Evolutionary conservation across 2,888 invertebrate genomes (phyloP), one percentile per base, ranked within the genome.

Genomic region (Thymelicus lineola): DNA sequence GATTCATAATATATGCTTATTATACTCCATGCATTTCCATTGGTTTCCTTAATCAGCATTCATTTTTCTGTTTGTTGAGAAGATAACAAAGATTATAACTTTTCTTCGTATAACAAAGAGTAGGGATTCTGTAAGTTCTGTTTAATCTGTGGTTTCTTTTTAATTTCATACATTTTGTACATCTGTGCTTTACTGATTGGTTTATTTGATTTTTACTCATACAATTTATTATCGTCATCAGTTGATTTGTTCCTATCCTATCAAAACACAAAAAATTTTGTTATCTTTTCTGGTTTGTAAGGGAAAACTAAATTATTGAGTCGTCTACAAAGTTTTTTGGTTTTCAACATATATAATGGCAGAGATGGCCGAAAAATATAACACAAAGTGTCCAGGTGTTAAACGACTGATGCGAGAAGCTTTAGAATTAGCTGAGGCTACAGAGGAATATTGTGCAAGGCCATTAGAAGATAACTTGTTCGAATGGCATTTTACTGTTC

Each of bases 401-500:
- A 98, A 98, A 90, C 95, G 99, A 66, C 93, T 99, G 77, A 98
- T 99, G 98, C 95, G 97, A 82, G 99, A 99, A 90, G 98, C 98
- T 10, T 91, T 95, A 77, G 98, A 99, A 88, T 90, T 98, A 74
- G 95, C 96, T 42, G 96, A 97, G 77, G 96, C 98, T 6, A 98
- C 98, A 0, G 98, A 98, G 82, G 97, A 98, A 86, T 98, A 97
- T 87, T 96, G 95, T 88, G 98, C 98, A 12, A 96, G 96, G 80
- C 99, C 99, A 3, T 88, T 98, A 61, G 98, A 98, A 87, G 98
- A 99, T 85, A 99, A 99, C 89, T 92, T 99, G 65, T 99, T 99
- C 87, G 99, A 99, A 86, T 99, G 99, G 99, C 99, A 99, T 88
- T 99, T 99, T 85, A 99, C 98, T 0, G 97, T 99, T 5, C 95